phyloP scores from a whole-genome alignment of 2,113 vertebrate genomes.

The Sakesphorus luctuosus region DNA sequence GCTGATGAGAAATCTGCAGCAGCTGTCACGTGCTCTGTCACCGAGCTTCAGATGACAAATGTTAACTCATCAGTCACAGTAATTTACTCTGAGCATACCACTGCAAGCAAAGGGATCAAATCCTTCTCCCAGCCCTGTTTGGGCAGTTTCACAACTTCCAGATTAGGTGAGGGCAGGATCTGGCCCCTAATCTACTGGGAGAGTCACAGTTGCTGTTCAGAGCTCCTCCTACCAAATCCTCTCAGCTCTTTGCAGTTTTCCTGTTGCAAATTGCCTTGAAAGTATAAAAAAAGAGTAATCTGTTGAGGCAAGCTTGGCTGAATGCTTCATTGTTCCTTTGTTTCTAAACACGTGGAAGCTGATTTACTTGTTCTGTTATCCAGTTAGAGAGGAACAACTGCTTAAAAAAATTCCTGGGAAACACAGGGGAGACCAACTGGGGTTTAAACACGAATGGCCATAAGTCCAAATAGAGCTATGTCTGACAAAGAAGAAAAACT shows the following conservation, averaged over 20 bases:
- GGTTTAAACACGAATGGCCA: background rate
- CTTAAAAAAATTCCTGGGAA: background rate
- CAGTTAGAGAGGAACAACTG: background rate
- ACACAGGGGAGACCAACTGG: background rate
- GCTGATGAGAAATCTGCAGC: background rate
- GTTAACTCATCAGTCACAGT: background rate
- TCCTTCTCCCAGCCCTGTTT: background rate
- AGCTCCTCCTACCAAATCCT: background rate
- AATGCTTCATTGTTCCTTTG: slow-evolving; percentile 47
- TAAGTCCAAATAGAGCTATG: background rate
- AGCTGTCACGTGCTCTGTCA: rapidly evolving
- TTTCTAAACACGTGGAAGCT: background rate
- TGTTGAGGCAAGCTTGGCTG: slow-evolving; percentile 20
- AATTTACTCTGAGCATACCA: background rate
- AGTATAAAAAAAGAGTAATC: background rate
- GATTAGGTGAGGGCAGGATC: background rate
- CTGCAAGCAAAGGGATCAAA: background rate
- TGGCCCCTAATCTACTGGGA: background rate
- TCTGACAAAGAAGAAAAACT: background rate
- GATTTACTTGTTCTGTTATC: background rate
- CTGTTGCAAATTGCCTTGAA: slow-evolving; percentile 1
- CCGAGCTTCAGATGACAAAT: background rate
- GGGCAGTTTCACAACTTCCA: background rate
- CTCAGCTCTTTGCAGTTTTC: background rate
- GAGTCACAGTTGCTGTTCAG: background rate